Evolutionary conservation across 2,113 vertebrate genomes (phyloP), one percentile per base, ranked within the genome.

Genomic region (Microtus richardsoni): DNA sequence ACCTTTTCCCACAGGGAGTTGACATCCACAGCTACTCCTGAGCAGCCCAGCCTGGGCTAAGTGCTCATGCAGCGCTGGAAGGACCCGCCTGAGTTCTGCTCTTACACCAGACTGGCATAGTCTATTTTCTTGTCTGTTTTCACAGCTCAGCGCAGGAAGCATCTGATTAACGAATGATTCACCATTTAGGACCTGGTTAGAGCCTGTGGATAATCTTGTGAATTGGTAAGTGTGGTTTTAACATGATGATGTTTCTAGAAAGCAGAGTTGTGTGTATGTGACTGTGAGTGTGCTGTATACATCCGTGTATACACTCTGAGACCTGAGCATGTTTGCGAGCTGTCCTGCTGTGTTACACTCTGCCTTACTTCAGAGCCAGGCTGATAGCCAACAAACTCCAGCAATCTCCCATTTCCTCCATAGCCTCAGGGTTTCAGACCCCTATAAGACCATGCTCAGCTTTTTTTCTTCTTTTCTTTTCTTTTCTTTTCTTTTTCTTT

Each of bases 191-290:
- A 94, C 47, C 49, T 49, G 2, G 44, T 83, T 94, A 70, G 68
- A 95, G 47, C 64, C 30, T 52, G 75, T 88, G 64, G 58, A 95
- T 84, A 96, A 88, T 71, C 49, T 44, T 60, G 71, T 85, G 75
- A 95, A 82, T 80, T 92, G 92, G 96, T 97, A 88, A 97, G 89
- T 97, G 89, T 13, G 85, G 26, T 92, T 96, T 96, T 91, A 54
- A 47, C 41, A 26, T 95, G 62, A 92, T 36, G 78, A 33, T 44
- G 75, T 60, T 74, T n/a, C 22, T 22, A 47, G 41, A 91, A n/a
- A 87, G 30, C 36, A 88, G 91, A 92, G 58, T 14, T 83, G 58
- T 62, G 24, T 62, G n/a, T 60, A 24, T 82, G n/a, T 83, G 54
- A 39, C 11, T 52, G 6, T 52, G 47, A 28, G 26, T 84, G 58